phyloP scores from a whole-genome alignment of 2,888 invertebrate genomes.

The Tachina fera region DNA sequence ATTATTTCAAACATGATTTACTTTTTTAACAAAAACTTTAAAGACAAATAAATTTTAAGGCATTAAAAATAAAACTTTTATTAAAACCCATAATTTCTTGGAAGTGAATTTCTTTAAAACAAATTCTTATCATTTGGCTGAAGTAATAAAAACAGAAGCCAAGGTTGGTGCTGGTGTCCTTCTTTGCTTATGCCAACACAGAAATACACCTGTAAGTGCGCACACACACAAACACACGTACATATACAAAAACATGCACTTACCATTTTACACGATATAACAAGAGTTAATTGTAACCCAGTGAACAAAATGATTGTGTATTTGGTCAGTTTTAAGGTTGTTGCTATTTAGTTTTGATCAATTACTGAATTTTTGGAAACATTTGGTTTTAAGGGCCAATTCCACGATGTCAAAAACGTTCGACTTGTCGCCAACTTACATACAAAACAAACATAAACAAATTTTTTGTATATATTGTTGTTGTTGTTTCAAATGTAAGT shows the following conservation, averaged over 20 bases:
- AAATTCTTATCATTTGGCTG: slow-evolving; percentile 66
- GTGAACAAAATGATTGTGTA: neutral
- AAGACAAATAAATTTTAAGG: slow-evolving; percentile 66
- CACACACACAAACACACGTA: too few relatives aligned
- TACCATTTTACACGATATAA: slow-evolving; percentile 21
- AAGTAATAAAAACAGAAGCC: slow-evolving; percentile 59
- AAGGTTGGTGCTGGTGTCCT: slow-evolving; percentile 51
- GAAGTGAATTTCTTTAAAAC: slow-evolving; percentile 41
- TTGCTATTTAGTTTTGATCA: neutral
- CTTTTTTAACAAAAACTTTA: slow-evolving; percentile 30
- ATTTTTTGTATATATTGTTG: too few relatives aligned
- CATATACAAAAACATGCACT: neutral
- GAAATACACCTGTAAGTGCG: neutral
- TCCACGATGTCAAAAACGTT: too few relatives aligned
- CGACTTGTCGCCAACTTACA: too few relatives aligned
- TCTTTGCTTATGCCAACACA: slow-evolving; percentile 25
- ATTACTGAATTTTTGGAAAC: too few relatives aligned
- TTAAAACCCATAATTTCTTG: slow-evolving; percentile 22
- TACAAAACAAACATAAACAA: too few relatives aligned
- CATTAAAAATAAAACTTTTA: slow-evolving; percentile 44
- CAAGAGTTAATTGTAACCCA: slow-evolving; percentile 17
- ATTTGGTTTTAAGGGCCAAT: too few relatives aligned
- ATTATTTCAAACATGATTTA: slow-evolving; percentile 29
- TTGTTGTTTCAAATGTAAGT: too few relatives aligned
- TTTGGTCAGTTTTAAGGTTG: neutral